phyloP scores from a whole-genome alignment of 2,888 invertebrate species.

The Physocephala rufipes region DNA sequence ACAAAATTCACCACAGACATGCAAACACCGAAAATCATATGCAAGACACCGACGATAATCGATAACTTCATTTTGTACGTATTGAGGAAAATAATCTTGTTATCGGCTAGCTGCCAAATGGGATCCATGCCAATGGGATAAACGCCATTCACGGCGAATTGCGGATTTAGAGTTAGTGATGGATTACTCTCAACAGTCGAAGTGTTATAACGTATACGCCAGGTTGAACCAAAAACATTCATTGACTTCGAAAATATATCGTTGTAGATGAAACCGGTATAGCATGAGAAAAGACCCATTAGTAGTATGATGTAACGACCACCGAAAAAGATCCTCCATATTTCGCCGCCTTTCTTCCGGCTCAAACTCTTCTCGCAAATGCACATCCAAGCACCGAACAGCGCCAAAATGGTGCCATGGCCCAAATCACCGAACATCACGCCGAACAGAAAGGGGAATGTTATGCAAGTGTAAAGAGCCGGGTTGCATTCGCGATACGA shows the following conservation, averaged over 20 bases:
- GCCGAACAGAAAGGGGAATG: conserved; percentile 95
- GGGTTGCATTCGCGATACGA: conserved; percentile 94
- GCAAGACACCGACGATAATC: conserved; percentile 90
- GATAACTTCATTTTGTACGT: conserved; percentile 97
- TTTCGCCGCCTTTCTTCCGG: conserved; percentile 81
- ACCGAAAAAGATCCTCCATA: conserved; percentile 97
- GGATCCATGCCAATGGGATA: conserved; percentile 86
- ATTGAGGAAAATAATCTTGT: conserved; percentile 94
- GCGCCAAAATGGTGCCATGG: conserved; percentile 84
- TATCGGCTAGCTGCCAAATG: conserved; percentile 81
- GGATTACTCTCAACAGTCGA: conserved; percentile 67
- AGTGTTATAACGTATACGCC: conserved; percentile 74
- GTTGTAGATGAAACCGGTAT: conserved; percentile 97
- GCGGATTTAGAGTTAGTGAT: conserved; percentile 74
- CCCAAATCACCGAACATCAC: conserved; percentile 97
- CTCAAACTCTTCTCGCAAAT: conserved; percentile 79
- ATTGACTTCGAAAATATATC: conserved; percentile 96
- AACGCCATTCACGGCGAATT: conserved; percentile 66
- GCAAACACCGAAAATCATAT: conserved; percentile 94
- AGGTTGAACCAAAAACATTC: conserved; percentile 92
- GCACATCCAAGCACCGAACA: conserved; percentile 87
- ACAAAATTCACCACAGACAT: conserved; percentile 84
- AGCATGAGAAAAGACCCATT: conserved; percentile 97
- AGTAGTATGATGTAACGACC: conserved; percentile 96
- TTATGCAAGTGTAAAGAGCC: conserved; percentile 86